phyloP scores from a whole-genome alignment of 1,140 invertebrate genomes.

The Branchinecta lindahli region DNA sequence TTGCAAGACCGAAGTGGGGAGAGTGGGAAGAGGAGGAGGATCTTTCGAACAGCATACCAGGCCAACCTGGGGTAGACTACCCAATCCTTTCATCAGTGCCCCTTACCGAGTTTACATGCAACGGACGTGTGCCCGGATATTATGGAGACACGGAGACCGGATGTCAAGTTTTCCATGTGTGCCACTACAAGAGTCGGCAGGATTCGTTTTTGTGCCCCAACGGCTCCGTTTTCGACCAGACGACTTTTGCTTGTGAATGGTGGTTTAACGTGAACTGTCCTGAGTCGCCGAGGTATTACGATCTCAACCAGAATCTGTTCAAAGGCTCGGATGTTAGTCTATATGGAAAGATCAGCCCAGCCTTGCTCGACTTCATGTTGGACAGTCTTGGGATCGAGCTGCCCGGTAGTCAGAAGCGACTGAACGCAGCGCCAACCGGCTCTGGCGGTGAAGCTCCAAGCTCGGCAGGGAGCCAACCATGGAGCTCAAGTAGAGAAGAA shows the following conservation, averaged over 20 bases:
- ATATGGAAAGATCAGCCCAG: neutral
- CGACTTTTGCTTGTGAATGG: constrained; percentile 76
- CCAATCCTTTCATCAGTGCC: constrained; percentile 58
- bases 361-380: too few species aligned
- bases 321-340: constrained; percentile 10
- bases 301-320: constrained; percentile 15
- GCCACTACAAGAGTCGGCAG: constrained; percentile 30
- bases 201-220: constrained; percentile 64
- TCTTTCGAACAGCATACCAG: constrained; percentile 30
- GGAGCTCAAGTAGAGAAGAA: too few species aligned
- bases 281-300: constrained; percentile 37
- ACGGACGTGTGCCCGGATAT: constrained; percentile 52
- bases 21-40: too few species aligned
- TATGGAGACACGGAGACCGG: constrained; percentile 73
- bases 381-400: too few species aligned
- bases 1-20: too few species aligned
- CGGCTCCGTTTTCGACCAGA: constrained; percentile 73
- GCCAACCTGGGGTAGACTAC: constrained; percentile 56
- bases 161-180: constrained; percentile 48
- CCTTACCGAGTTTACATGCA: constrained; percentile 55
- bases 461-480: too few species aligned
- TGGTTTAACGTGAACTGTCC: constrained; percentile 74
- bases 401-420: too few species aligned
- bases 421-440: too few species aligned
- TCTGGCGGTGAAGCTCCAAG: too few species aligned